phyloP scores from a whole-genome alignment of 2,888 invertebrate species.

The Mellilla xanthometata region DNA sequence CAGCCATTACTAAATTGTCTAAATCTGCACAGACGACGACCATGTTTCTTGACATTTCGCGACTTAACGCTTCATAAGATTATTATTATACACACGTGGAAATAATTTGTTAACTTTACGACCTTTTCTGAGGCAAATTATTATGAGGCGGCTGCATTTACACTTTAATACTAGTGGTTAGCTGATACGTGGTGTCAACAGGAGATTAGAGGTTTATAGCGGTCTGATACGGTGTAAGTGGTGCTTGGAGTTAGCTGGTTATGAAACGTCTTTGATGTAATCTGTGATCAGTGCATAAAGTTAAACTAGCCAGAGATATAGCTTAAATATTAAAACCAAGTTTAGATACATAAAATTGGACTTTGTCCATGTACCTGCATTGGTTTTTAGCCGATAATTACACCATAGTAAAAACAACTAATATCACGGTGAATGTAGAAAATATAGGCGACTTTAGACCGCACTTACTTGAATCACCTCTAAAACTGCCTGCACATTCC shows the following conservation, averaged over 20 bases:
- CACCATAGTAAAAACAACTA: no score
- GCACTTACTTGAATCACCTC: no score
- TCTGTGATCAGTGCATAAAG: no score
- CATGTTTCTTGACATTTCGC: not conserved
- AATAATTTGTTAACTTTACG: slow-evolving; percentile 9
- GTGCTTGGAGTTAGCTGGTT: no score
- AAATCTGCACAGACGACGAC: not conserved
- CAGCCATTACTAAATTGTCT: not conserved
- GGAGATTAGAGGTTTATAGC: not conserved
- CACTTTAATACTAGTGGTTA: not conserved
- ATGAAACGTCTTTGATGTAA: not conserved
- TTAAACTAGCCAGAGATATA: no score
- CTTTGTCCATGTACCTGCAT: no score
- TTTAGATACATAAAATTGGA: no score
- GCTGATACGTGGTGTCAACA: not conserved
- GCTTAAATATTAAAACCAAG: no score
- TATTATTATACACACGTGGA: not conserved
- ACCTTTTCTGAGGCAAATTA: slow-evolving; percentile 2
- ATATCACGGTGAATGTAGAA: no score
- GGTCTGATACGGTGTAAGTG: not conserved
- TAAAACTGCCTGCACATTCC: no score
- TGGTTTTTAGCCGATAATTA: no score
- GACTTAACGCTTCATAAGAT: slow-evolving; percentile 4
- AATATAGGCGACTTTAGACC: no score
- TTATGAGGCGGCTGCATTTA: not conserved